Evolutionary conservation across 2,797 vertebrate species (phyloP).

Genomic region (Sebastes taczanowskii): DNA sequence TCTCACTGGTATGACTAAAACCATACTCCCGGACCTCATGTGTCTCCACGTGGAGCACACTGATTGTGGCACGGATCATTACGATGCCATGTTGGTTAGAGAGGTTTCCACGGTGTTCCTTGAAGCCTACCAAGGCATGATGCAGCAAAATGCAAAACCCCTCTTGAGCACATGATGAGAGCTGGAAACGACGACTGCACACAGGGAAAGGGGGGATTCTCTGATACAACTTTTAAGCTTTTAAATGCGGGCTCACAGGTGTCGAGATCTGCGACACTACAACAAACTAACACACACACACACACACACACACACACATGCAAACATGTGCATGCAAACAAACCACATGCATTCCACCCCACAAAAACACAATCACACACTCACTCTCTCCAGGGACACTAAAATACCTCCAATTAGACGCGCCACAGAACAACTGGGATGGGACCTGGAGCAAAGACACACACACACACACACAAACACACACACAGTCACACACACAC

Average conservation of each 20-base stretch:
- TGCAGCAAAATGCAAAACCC: slow-evolving; percentile 53
- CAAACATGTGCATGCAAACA: neutral
- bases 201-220: slow-evolving; percentile 17
- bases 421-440: slow-evolving; percentile 65
- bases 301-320: neutral
- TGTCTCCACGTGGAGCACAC: neutral
- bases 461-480: neutral
- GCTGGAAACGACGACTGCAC: slow-evolving; percentile 14
- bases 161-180: slow-evolving; percentile 17
- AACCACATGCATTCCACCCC: neutral
- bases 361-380: slow-evolving; percentile 35
- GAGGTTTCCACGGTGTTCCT: slow-evolving; percentile 35
- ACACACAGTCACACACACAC: neutral
- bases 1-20: neutral
- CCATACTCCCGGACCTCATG: slow-evolving; percentile 2
- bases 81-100: slow-evolving; percentile 17
- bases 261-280: neutral
- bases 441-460: slow-evolving; percentile 66
- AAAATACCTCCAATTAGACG: slow-evolving; percentile 76
- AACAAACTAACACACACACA: neutral
- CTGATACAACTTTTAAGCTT: slow-evolving; percentile 31
- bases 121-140: slow-evolving; percentile 42
- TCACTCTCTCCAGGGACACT: slow-evolving; percentile 53
- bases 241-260: slow-evolving; percentile 43
- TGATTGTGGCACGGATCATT: slow-evolving; percentile 37